Conservation (phyloP, 1,140 invertebrate genomes). For the Aphaenogaster ashmeadi region DNA sequence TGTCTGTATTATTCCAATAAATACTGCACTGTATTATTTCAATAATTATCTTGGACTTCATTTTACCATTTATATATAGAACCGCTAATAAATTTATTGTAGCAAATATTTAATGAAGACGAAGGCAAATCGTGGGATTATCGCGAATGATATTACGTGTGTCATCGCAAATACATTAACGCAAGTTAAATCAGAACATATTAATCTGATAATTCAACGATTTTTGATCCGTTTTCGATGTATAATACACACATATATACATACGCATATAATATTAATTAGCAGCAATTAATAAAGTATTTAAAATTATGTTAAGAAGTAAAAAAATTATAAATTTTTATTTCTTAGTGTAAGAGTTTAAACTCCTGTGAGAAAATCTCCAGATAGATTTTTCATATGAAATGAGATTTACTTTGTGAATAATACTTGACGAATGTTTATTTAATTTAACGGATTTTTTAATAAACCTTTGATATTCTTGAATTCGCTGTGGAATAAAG, state of each 20-base stretch:
- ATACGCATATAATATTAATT: background rate
- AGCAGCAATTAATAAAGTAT: background rate
- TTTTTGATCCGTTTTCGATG: background rate
- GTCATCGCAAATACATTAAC: background rate
- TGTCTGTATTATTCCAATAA: conserved; percentile 10
- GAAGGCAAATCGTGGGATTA: background rate
- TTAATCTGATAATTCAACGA: background rate
- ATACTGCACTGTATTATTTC: conserved; percentile 5
- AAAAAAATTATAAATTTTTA: conserved; percentile 13
- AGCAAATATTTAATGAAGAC: conserved; percentile 35
- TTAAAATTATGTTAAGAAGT: background rate
- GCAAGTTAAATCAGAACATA: background rate
- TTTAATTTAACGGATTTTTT: conserved; percentile 6
- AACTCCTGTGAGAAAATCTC: background rate
- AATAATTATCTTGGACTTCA: conserved; percentile 40
- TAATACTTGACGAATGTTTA: conserved; percentile 15
- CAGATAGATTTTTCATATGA: background rate
- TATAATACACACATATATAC: background rate
- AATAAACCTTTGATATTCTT: background rate
- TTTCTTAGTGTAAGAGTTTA: background rate
- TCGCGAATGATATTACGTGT: background rate
- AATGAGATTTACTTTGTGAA: background rate
- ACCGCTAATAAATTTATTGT: conserved; percentile 26
- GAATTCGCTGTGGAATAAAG: conserved; percentile 12
- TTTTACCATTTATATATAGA: conserved; percentile 8